Percentiles rank a stretch among this genome's conserved stretches.
These are phyloP conservation scores for Ostrea edulis DNA, from an alignment of 1,140 invertebrate species.

Conservation along the genomic window DNA sequence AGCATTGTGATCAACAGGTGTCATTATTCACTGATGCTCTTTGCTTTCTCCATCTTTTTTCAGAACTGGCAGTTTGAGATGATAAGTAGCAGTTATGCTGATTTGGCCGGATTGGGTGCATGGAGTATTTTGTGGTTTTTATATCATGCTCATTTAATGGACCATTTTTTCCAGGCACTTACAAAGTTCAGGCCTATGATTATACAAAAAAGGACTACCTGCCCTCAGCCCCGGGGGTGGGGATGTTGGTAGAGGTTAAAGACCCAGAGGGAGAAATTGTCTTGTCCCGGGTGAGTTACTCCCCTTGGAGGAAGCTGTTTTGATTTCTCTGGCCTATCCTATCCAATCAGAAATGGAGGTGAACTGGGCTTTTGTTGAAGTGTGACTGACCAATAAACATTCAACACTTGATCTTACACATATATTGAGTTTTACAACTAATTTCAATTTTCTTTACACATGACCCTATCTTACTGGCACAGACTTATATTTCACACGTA, in stretches of 20 bases:
- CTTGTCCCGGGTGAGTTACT: conserved; percentile 76
- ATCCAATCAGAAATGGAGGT: not conserved
- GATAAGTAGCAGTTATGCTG: not conserved
- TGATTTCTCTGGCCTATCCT: not conserved
- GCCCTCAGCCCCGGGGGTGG: conserved; percentile 88
- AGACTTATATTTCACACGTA: not conserved
- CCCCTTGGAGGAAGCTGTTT: not conserved
- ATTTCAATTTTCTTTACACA: not conserved
- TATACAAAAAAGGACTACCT: conserved; percentile 78
- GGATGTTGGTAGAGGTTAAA: conserved; percentile 98
- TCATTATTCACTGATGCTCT: not conserved
- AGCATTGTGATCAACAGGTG: not conserved
- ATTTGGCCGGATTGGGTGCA: not conserved
- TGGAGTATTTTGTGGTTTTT: not conserved
- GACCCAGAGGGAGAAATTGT: conserved; percentile 88
- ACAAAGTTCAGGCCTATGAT: conserved; percentile 87
- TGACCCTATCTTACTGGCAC: not conserved
- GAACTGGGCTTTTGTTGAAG: not conserved
- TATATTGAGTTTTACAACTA: not conserved
- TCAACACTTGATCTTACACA: not conserved
- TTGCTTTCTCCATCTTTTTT: not conserved
- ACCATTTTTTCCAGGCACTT: conserved; percentile 83
- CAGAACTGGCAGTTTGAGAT: not conserved
- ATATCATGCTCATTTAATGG: not conserved
- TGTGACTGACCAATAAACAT: not conserved